These are phyloP conservation scores for Linnaemya vulpina DNA, from an alignment of 2,888 invertebrate genomes.

Conservation along the genomic window DNA sequence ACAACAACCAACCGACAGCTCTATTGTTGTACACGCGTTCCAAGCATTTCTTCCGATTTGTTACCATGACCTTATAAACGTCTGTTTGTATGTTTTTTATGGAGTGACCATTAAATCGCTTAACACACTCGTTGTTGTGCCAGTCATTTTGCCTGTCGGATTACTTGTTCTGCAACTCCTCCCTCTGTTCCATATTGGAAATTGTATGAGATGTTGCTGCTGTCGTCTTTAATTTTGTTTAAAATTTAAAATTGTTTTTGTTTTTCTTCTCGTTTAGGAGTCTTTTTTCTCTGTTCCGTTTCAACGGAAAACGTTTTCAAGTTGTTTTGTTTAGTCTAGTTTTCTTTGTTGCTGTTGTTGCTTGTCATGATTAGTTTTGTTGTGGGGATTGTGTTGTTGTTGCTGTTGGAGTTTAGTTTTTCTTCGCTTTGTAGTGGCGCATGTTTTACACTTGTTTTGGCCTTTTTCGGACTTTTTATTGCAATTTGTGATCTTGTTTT, in stretches of 20 bases:
- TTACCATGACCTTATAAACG: constrained; percentile 70
- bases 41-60: constrained; percentile 62
- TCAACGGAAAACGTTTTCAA: constrained; percentile 43
- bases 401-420: constrained; percentile 27
- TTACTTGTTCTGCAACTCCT: constrained; percentile 41
- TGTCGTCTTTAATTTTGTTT: constrained; percentile 42
- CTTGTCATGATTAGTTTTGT: constrained; percentile 18
- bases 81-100: constrained; percentile 10
- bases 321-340: constrained; percentile 15
- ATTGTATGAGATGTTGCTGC: constrained; percentile 1
- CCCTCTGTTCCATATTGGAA: constrained; percentile 48
- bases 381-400: constrained; percentile 15
- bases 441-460: constrained; percentile 57
- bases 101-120: constrained; percentile 47
- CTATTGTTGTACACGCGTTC: constrained; percentile 49
- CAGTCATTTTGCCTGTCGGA: constrained; percentile 24
- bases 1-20: background rate
- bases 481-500: constrained; percentile 24
- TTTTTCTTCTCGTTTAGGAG: constrained; percentile 3
- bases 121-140: constrained; percentile 48
- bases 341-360: background rate
- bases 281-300: no score
- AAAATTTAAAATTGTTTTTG: constrained; percentile 50
- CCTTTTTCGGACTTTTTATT: constrained; percentile 49
- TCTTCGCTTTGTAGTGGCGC: constrained; percentile 50